These are phyloP conservation scores for Cossypha heuglini DNA, from an alignment of 2,797 vertebrate genomes.

Conservation along the genomic window DNA sequence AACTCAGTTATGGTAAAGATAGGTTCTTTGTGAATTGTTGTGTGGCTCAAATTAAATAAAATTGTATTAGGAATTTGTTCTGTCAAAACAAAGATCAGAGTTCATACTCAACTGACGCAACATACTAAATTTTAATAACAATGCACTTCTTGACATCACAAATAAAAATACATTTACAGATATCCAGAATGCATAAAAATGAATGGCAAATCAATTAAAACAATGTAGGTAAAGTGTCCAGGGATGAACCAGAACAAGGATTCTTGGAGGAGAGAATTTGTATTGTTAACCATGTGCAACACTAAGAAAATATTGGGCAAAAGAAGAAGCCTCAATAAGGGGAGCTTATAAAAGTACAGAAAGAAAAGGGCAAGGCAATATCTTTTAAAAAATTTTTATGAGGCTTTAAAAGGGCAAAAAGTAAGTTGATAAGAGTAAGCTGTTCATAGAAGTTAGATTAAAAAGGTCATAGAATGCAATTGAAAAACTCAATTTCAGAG, in stretches of 20 bases:
- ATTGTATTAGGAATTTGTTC: background rate
- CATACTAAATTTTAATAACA: background rate
- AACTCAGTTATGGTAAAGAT: background rate
- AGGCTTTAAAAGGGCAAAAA: background rate
- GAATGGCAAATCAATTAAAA: background rate
- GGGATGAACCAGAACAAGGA: background rate
- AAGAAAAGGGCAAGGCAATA: constrained; percentile 10
- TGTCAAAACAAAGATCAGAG: background rate
- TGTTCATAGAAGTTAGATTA: background rate
- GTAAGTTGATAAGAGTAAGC: background rate
- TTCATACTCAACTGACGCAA: background rate
- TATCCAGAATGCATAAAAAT: background rate
- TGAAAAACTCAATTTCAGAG: background rate
- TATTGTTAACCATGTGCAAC: background rate
- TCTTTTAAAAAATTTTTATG: background rate
- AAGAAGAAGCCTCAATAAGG: background rate
- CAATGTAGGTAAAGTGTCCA: background rate
- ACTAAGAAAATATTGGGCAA: background rate
- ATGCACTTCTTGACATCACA: background rate
- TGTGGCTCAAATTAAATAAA: background rate
- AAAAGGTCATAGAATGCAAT: background rate
- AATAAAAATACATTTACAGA: background rate
- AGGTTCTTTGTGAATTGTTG: background rate
- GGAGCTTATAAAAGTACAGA: background rate
- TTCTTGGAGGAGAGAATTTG: background rate